Evolutionary conservation across 1,140 invertebrate genomes (phyloP).

Genomic region (Scaptomyza graminum): DNA sequence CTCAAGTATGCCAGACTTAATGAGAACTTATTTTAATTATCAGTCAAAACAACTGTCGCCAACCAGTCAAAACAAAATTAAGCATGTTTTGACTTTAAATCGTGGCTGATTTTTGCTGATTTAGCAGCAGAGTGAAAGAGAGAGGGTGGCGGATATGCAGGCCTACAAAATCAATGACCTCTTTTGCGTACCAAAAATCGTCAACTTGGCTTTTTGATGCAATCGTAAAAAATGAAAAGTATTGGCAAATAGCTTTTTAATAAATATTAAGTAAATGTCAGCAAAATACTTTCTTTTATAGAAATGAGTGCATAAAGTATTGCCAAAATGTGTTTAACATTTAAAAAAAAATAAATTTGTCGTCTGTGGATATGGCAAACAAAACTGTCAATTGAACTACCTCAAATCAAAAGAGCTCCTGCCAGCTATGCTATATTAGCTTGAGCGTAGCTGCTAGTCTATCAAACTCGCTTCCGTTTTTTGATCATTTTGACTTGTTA

Average conservation of each 20-base stretch:
- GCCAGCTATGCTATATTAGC: too few species aligned
- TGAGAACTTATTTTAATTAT: background rate
- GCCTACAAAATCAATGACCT: slow-evolving; percentile 65
- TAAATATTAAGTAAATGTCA: background rate
- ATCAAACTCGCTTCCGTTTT: background rate
- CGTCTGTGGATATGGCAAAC: too few species aligned
- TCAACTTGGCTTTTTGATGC: slow-evolving; percentile 60
- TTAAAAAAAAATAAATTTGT: background rate
- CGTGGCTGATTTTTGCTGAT: slow-evolving; percentile 21
- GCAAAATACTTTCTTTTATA: slow-evolving; percentile 23
- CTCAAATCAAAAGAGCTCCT: too few species aligned
- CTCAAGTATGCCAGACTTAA: slow-evolving; percentile 17
- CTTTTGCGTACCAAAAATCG: slow-evolving; percentile 58
- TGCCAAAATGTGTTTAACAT: slow-evolving; percentile 24
- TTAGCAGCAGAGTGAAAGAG: background rate
- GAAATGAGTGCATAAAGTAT: slow-evolving; percentile 3
- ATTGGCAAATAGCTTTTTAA: slow-evolving; percentile 1
- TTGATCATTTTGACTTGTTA: slow-evolving; percentile 24
- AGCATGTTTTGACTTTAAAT: slow-evolving; percentile 31
- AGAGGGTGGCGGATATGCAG: slow-evolving; percentile 8
- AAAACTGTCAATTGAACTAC: too few species aligned
- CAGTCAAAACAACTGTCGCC: slow-evolving; percentile 5
- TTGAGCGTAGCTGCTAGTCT: background rate
- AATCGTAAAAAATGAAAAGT: background rate
- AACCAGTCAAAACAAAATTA: slow-evolving; percentile 34